phyloP scores from a whole-genome alignment of 2,888 invertebrate genomes.

The Entomobrya multifasciata region DNA sequence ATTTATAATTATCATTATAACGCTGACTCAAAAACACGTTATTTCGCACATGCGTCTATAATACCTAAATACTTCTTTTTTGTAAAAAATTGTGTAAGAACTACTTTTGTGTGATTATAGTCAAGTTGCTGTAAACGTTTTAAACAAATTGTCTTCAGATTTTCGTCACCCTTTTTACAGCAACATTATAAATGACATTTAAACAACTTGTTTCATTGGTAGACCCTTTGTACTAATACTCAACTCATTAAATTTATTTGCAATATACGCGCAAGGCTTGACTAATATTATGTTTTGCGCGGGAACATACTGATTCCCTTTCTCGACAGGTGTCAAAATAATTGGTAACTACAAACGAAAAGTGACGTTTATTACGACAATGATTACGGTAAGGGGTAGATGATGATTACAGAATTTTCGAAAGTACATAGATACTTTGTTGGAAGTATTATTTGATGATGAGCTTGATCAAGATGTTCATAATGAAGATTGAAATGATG shows the following conservation, averaged over 20 bases:
- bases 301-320: not conserved
- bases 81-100: slow-evolving; percentile 18
- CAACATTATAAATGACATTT: slow-evolving; percentile 29
- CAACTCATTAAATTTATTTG: not conserved
- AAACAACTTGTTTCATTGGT: slow-evolving; percentile 5
- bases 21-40: not conserved
- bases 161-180: slow-evolving; percentile 1
- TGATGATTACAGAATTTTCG: slow-evolving; percentile 35
- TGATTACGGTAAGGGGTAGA: not conserved
- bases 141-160: not conserved
- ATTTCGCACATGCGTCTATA: not conserved
- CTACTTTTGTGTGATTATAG: slow-evolving; percentile 1
- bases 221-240: not conserved
- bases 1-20: too few species aligned
- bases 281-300: not conserved
- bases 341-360: slow-evolving; percentile 56
- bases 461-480: slow-evolving; percentile 30
- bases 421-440: not conserved
- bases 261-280: too few species aligned
- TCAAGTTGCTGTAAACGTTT: slow-evolving; percentile 7
- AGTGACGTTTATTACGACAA: slow-evolving; percentile 34
- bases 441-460: slow-evolving; percentile 2
- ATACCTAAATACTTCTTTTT: too few species aligned
- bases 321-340: slow-evolving; percentile 66
- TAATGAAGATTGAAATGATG: not conserved